Evolutionary conservation across 2,888 invertebrate species (phyloP).

Genomic region (Philereme transversata): DNA sequence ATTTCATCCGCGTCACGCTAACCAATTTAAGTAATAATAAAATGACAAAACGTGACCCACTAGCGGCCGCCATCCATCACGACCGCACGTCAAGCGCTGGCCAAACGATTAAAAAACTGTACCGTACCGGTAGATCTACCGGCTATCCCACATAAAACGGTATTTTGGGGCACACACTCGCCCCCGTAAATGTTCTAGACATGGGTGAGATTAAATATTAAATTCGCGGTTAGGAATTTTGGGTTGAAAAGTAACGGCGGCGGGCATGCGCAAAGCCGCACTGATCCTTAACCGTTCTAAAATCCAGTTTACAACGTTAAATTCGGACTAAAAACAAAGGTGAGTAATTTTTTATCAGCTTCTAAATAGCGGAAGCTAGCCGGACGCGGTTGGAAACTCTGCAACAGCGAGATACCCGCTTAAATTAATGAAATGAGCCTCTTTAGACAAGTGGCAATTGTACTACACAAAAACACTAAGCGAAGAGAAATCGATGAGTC

Average conservation of each 20-base stretch:
- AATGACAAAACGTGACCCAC: slow-evolving; percentile 82
- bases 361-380: slow-evolving; percentile 50
- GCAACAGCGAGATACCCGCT: slow-evolving; percentile 42
- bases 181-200: slow-evolving; percentile 80
- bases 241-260: slow-evolving; percentile 74
- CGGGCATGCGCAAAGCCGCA: slow-evolving; percentile 63
- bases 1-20: slow-evolving; percentile 73
- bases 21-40: slow-evolving; percentile 84
- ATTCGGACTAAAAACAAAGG: slow-evolving; percentile 69
- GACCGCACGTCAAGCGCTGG: slow-evolving; percentile 75
- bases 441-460: slow-evolving; percentile 11
- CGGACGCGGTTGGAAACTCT: slow-evolving; percentile 43
- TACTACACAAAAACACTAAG: slow-evolving; percentile 12
- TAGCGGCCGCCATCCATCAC: slow-evolving; percentile 76
- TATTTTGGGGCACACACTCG: slow-evolving; percentile 68
- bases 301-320: slow-evolving; percentile 68
- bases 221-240: slow-evolving; percentile 81
- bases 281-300: slow-evolving; percentile 60
- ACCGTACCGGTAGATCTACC: slow-evolving; percentile 62
- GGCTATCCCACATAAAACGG: slow-evolving; percentile 53
- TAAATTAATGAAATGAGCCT: slow-evolving; percentile 51
- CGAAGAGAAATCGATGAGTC: neutral
- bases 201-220: slow-evolving; percentile 83
- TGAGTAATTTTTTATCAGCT: slow-evolving; percentile 68
- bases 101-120: slow-evolving; percentile 77